Percentiles rank a stretch among this genome's conserved stretches.
These are phyloP conservation scores for Blera fallax DNA, from an alignment of 2,888 invertebrate species.

Conservation along the genomic window DNA sequence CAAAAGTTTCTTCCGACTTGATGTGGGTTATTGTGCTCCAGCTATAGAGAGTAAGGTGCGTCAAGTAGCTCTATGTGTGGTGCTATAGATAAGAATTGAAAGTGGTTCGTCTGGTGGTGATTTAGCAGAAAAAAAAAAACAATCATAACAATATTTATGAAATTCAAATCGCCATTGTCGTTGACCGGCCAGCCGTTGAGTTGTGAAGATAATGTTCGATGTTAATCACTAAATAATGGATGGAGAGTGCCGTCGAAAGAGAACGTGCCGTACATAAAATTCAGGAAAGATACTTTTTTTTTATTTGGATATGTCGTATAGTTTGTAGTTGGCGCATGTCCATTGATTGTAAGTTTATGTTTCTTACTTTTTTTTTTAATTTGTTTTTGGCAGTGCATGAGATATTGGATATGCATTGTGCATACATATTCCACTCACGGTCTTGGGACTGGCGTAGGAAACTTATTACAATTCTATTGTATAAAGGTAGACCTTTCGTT, in stretches of 20 bases:
- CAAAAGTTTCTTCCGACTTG: conserved; percentile 36
- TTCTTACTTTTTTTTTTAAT: conserved; percentile 21
- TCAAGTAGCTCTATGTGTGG: conserved; percentile 22
- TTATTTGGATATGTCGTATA: conserved; percentile 5
- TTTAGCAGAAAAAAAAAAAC: background rate
- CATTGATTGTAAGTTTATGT: conserved; percentile 24
- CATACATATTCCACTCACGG: conserved; percentile 41
- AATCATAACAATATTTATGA: conserved; percentile 42
- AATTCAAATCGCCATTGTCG: conserved; percentile 38
- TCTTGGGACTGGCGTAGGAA: background rate
- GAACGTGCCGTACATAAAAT: conserved; percentile 55
- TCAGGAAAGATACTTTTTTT: background rate
- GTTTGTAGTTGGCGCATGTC: conserved; percentile 42
- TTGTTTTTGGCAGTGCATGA: conserved; percentile 35
- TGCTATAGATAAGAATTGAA: conserved; percentile 41
- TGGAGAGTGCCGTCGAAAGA: conserved; percentile 38
- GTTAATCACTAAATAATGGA: conserved; percentile 65
- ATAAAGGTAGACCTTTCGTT: conserved; percentile 13
- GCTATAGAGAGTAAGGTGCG: conserved; percentile 2
- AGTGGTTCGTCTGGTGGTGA: conserved; percentile 29
- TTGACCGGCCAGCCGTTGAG: background rate
- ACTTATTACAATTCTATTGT: conserved; percentile 31
- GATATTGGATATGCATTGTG: conserved; percentile 3
- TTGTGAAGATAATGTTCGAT: conserved; percentile 45
- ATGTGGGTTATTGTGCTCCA: conserved; percentile 28